Conservation (phyloP, 2,888 invertebrate species). For the Alviniconcha strummeri region DNA sequence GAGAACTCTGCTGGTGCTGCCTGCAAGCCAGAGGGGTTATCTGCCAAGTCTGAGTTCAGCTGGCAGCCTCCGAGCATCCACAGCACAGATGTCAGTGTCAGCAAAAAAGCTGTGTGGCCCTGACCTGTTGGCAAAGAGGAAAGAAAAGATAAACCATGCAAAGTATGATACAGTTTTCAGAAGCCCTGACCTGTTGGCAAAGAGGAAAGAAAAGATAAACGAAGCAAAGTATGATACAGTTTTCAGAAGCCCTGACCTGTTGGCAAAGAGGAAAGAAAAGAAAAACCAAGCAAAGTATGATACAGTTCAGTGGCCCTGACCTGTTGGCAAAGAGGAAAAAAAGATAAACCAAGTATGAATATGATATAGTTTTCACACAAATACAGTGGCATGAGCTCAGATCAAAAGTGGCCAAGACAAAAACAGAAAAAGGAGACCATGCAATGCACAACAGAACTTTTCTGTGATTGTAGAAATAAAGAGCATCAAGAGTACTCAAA, state of each 20-base stretch:
- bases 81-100: not conserved
- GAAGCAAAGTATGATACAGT: too few relatives aligned
- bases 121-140: not conserved
- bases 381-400: not conserved
- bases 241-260: too few relatives aligned
- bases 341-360: too few relatives aligned
- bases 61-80: not conserved
- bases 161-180: not conserved
- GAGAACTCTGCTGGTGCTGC: not conserved
- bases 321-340: not conserved
- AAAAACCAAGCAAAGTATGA: too few relatives aligned
- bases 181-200: too few relatives aligned
- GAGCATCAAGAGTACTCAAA: not conserved
- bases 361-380: not conserved
- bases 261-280: too few relatives aligned
- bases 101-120: not conserved
- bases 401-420: not conserved
- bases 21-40: not conserved
- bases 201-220: too few relatives aligned
- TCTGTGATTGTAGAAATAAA: too few relatives aligned
- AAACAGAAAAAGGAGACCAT: not conserved
- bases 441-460: too few relatives aligned
- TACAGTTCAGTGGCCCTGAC: too few relatives aligned
- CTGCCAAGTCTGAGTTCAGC: not conserved
- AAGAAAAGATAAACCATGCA: not conserved